Evolutionary conservation across 2,113 vertebrate species (phyloP).

Genomic region (Phalacrocorax aristotelis): DNA sequence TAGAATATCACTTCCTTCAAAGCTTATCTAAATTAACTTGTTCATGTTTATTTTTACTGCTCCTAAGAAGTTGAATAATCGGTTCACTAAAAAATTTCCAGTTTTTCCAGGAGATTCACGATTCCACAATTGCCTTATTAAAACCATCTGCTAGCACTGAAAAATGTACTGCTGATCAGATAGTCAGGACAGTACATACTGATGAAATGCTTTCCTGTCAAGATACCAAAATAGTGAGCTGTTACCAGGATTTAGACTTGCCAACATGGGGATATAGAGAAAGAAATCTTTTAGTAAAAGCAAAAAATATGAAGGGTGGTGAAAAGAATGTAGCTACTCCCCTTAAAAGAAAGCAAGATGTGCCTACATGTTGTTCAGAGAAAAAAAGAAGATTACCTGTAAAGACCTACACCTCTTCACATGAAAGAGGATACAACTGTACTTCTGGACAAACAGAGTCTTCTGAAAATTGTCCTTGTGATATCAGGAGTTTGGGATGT

Average conservation of each 20-base stretch:
- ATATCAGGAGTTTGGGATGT: slow-evolving; percentile 69
- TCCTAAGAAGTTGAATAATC: background rate
- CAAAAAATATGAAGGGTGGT: background rate
- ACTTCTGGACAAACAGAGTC: slow-evolving; percentile 17
- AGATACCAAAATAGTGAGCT: background rate
- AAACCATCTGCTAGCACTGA: background rate
- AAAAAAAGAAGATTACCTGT: background rate
- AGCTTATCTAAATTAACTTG: background rate
- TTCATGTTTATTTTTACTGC: background rate
- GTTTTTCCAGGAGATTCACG: slow-evolving; percentile 23
- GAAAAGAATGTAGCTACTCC: background rate
- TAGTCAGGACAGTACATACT: background rate
- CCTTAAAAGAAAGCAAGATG: slow-evolving; percentile 52
- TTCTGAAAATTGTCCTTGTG: slow-evolving; percentile 53
- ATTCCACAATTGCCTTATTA: background rate
- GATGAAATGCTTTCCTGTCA: background rate
- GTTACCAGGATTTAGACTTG: background rate
- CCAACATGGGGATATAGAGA: background rate
- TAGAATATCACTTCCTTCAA: background rate
- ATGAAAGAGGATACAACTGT: background rate
- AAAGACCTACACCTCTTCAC: background rate
- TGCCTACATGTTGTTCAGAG: background rate
- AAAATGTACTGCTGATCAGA: background rate
- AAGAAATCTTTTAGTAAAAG: background rate
- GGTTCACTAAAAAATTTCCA: background rate